phyloP scores from a whole-genome alignment of 2,888 invertebrate genomes.

The Drosophila neonasuta region DNA sequence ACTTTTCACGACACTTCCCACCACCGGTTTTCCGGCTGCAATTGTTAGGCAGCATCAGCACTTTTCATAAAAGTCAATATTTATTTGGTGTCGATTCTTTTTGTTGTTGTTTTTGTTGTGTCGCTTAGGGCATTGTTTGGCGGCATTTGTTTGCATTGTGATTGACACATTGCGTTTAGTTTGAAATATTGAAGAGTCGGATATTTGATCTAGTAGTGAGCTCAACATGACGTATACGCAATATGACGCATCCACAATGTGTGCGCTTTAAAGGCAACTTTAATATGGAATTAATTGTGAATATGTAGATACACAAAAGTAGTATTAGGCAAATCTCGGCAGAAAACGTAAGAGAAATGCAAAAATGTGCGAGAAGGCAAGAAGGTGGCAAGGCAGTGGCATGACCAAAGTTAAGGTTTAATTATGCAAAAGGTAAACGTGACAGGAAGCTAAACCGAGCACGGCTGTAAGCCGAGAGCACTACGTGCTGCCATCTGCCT shows the following conservation, averaged over 20 bases:
- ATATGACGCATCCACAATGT: conserved; percentile 28
- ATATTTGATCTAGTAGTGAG: not conserved
- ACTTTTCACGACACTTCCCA: conserved; percentile 26
- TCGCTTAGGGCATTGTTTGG: conserved; percentile 41
- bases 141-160: conserved; percentile 47
- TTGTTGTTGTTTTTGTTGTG: conserved; percentile 8
- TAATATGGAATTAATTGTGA: conserved; percentile 55
- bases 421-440: conserved; percentile 72
- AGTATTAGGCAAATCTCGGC: conserved; percentile 16
- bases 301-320: conserved; percentile 4
- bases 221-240: conserved; percentile 27
- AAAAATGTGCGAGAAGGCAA: conserved; percentile 24
- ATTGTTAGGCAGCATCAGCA: conserved; percentile 38
- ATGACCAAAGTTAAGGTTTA: conserved; percentile 36
- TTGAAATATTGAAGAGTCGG: conserved; percentile 1
- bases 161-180: conserved; percentile 62
- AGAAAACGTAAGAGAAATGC: conserved; percentile 9
- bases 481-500: conserved; percentile 38
- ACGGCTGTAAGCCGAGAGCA: conserved; percentile 5
- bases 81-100: conserved; percentile 25
- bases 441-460: conserved; percentile 39
- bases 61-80: conserved; percentile 56
- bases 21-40: conserved; percentile 25
- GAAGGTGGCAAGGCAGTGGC: conserved; percentile 7
- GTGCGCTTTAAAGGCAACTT: conserved; percentile 9